A percentile compares a stretch with the other conserved stretches of the same genome.
phyloP scores from a whole-genome alignment of 2,797 vertebrate genomes.

The Cuculus canorus region DNA sequence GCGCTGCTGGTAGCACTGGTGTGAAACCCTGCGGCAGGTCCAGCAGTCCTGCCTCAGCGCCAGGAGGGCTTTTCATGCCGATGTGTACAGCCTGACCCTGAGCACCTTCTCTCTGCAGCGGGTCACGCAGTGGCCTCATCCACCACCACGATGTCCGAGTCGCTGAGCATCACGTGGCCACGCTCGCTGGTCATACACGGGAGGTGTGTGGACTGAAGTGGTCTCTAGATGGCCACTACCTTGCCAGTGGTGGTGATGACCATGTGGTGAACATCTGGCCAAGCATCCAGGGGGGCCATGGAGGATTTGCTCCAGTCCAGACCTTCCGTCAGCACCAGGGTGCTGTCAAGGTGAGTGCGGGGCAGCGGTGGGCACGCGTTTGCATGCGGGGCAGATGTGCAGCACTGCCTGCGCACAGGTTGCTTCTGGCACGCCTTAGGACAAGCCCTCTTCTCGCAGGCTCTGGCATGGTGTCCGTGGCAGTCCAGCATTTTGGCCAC shows the following conservation, averaged over 20 bases:
- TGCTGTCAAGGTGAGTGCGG: slow-evolving; percentile 91
- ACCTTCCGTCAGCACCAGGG: slow-evolving; percentile 92
- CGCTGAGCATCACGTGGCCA: slow-evolving; percentile 89
- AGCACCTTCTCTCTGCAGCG: slow-evolving; percentile 75
- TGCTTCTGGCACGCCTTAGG: not conserved
- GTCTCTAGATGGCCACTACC: slow-evolving; percentile 92
- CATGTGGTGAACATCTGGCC: slow-evolving; percentile 93
- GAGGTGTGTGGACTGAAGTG: slow-evolving; percentile 96
- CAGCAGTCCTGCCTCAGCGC: not conserved
- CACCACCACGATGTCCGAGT: slow-evolving; percentile 96
- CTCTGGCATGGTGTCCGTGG: slow-evolving; percentile 97
- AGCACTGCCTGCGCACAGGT: not conserved
- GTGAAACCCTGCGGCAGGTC: not conserved
- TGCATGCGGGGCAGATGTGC: fast-evolving
- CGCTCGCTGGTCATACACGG: slow-evolving; percentile 87
- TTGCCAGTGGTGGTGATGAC: slow-evolving; percentile 96
- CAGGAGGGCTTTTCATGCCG: not conserved
- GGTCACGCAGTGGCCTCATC: slow-evolving; percentile 92
- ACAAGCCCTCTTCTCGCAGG: slow-evolving; percentile 69
- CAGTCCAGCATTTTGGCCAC: slow-evolving; percentile 92
- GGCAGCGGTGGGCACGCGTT: not conserved
- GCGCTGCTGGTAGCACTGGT: not conserved
- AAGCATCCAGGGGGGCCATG: slow-evolving; percentile 76
- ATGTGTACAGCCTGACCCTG: not conserved
- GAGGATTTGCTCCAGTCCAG: slow-evolving; percentile 75